These are phyloP conservation scores for Melieria crassipennis DNA, from an alignment of 2,888 invertebrate species.

Conservation along the genomic window DNA sequence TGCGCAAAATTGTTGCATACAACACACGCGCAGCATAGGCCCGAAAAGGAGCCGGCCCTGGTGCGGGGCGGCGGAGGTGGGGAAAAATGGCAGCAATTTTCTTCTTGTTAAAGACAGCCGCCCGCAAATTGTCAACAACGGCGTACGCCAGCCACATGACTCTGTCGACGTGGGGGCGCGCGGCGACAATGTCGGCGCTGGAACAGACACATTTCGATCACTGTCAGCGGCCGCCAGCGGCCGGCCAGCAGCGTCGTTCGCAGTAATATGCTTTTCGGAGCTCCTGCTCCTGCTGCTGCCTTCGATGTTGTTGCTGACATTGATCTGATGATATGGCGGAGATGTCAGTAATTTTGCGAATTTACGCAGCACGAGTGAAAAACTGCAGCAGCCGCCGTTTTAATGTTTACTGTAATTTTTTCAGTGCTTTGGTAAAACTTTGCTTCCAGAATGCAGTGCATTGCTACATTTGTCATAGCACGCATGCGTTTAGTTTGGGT, in stretches of 20 bases:
- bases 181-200: not conserved
- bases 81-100: slow-evolving; percentile 60
- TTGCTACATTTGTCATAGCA: too few species aligned
- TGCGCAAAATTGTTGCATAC: not conserved
- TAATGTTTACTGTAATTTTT: too few species aligned
- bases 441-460: too few species aligned
- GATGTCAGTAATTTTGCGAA: slow-evolving; percentile 62
- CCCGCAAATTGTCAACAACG: slow-evolving; percentile 55
- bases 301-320: slow-evolving; percentile 9
- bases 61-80: not conserved
- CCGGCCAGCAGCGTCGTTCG: not conserved
- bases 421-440: too few species aligned
- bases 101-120: slow-evolving; percentile 62
- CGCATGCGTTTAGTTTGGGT: too few species aligned
- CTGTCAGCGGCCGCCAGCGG: slow-evolving; percentile 49
- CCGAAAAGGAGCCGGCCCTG: not conserved
- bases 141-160: slow-evolving; percentile 36
- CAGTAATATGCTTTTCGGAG: slow-evolving; percentile 9
- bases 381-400: slow-evolving; percentile 40
- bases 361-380: slow-evolving; percentile 55
- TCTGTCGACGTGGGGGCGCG: not conserved
- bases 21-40: not conserved
- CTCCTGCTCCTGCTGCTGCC: not conserved
- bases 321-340: slow-evolving; percentile 43
- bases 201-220: slow-evolving; percentile 63